Evolutionary conservation across 2,113 vertebrate genomes (phyloP), one percentile per base, ranked within the genome.

Genomic region (Garra rufa): DNA sequence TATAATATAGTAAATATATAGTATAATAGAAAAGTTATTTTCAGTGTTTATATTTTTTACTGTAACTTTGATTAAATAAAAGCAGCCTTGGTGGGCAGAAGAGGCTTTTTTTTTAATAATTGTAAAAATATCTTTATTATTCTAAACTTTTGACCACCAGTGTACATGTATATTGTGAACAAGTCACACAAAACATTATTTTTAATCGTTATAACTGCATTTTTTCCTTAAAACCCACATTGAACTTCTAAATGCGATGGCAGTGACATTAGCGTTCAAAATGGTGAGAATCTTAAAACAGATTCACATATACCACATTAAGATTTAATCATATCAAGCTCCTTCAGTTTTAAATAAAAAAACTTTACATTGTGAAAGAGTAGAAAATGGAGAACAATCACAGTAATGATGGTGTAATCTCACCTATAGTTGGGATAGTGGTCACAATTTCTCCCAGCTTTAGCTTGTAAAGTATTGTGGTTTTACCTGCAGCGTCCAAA

Each of bases 371-470:
- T 71, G 41, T 71, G 2, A 24, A 71, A 44, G 11, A 3, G 13
- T 4, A 38, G 17, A 69, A 63, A 69, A 21, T 9, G 8, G 30
- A 7, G 30, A 63, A 8, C 17, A 69, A 19, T 26, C 13, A 63
- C 1, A 75, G 44, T 50, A 1, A 50, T 28, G 11, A 15, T 30
- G 17, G 7, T 50, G 73, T 75, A 80, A 24, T 88, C 95, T 95
- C 92, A 98, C 97, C 97, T 77, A 99, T 98, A 85, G 97, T 98
- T 88, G 97, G 97, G 92, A 98, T 99, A 84, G 97, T 98, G 87
- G 97, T 99, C 86, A 99, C 97, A 24, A 98, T 96, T 92, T 99
- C 97, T 2, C 97, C 97, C 43, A 99, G 93, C 89, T 99, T 99
- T 88, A 99, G 91, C 91, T 98, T 98, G 93, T 99, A 99, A 83